These are phyloP conservation scores for Rhinatrema bivittatum DNA, from an alignment of 2,797 vertebrate species.

Conservation along the genomic window DNA sequence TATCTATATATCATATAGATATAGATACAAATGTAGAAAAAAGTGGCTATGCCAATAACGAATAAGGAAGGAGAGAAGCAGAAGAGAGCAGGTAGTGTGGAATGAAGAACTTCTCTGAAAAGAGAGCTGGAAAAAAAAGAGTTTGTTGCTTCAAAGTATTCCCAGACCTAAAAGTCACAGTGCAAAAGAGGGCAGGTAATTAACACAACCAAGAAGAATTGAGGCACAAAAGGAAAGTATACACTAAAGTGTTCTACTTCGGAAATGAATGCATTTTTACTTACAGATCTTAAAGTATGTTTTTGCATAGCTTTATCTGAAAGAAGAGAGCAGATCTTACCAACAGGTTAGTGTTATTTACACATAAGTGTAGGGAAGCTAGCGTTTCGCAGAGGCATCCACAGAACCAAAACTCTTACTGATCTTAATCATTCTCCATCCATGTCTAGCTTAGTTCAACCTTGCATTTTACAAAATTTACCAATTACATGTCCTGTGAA, in stretches of 20 bases:
- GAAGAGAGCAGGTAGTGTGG: slow-evolving; percentile 67
- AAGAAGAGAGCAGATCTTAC: slow-evolving; percentile 77
- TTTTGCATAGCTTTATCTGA: slow-evolving; percentile 72
- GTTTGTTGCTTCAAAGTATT: slow-evolving; percentile 77
- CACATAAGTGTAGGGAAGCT: slow-evolving; percentile 48
- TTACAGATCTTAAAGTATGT: slow-evolving; percentile 90
- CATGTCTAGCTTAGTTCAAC: slow-evolving; percentile 47
- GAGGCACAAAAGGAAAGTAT: slow-evolving; percentile 73
- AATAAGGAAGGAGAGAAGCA: slow-evolving; percentile 66
- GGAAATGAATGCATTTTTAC: slow-evolving; percentile 99
- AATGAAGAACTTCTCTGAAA: slow-evolving; percentile 72
- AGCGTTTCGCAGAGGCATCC: slow-evolving; percentile 41
- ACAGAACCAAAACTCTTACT: slow-evolving; percentile 42
- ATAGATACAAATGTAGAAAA: too few relatives aligned
- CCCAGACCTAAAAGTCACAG: slow-evolving; percentile 73
- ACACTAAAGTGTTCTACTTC: slow-evolving; percentile 73
- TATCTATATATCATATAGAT: too few relatives aligned
- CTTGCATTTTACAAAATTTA: slow-evolving; percentile 51
- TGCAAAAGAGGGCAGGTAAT: slow-evolving; percentile 62
- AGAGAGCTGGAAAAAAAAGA: slow-evolving; percentile 62
- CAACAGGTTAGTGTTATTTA: slow-evolving; percentile 57
- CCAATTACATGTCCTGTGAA: slow-evolving; percentile 53
- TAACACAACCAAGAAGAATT: slow-evolving; percentile 72
- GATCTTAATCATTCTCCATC: slow-evolving; percentile 46
- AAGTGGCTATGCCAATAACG: slow-evolving; percentile 77